These are phyloP conservation scores for Oxyteleia sp. DNA, from an alignment of 2,888 invertebrate species.

Conservation along the genomic window DNA sequence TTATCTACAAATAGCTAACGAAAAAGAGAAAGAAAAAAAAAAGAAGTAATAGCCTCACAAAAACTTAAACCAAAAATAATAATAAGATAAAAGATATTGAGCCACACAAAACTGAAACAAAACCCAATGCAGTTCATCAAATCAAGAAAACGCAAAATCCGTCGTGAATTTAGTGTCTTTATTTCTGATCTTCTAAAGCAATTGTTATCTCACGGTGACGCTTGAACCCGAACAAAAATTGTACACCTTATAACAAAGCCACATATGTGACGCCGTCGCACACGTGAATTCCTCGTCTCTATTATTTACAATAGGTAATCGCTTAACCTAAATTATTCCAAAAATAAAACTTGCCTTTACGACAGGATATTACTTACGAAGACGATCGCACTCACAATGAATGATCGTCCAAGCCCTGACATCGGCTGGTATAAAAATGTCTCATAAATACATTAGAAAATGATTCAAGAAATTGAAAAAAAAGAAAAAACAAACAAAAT, in stretches of 20 bases:
- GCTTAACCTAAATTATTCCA: conserved; percentile 66
- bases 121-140: background rate
- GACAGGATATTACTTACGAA: conserved; percentile 50
- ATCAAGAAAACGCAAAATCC: conserved; percentile 22
- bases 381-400: conserved; percentile 44
- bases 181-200: conserved; percentile 55
- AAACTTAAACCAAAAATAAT: conserved; percentile 13
- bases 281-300: conserved; percentile 49
- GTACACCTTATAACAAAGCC: conserved; percentile 58
- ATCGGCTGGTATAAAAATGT: conserved; percentile 44
- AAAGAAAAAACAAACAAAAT: conserved; percentile 18
- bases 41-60: conserved; percentile 20
- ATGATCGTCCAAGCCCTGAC: conserved; percentile 31
- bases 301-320: conserved; percentile 67
- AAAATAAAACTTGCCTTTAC: conserved; percentile 65
- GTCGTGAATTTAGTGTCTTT: conserved; percentile 55
- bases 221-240: conserved; percentile 42
- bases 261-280: conserved; percentile 12
- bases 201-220: conserved; percentile 48
- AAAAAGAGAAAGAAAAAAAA: conserved; percentile 4
- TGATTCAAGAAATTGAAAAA: background rate
- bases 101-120: background rate
- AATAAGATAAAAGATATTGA: background rate
- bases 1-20: conserved; percentile 9
- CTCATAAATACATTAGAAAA: conserved; percentile 49